Evolutionary conservation across 2,797 vertebrate species (phyloP), one percentile per base, ranked within the genome.

Genomic region (Aulostomus chinensis): DNA sequence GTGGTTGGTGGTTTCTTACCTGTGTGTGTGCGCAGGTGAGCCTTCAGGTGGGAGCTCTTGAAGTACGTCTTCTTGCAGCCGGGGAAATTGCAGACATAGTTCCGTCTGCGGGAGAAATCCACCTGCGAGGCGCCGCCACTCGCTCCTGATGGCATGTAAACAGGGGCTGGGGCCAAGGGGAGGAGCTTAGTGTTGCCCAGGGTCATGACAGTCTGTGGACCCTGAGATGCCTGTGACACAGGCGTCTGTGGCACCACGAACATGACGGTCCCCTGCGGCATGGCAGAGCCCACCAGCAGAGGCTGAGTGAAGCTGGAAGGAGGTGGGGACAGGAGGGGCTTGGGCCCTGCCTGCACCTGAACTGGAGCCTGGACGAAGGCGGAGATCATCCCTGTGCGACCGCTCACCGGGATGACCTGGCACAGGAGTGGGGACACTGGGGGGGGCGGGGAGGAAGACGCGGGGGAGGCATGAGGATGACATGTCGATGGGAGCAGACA

Each of bases 31-130:
- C 97, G 93, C 46, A 98, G 94, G 68, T 99, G 97, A 34, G 96
- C 97, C 85, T 98, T 99, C 58, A 99, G 94, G 73, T 99, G 97
- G 0, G 97, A 99, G 35, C 97, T 99, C 87, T 99, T 99, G 85
- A 99, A 99, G 78, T 99, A 99, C 0, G 97, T 99, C 84, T 99
- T 99, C 80, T 93, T 94, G 86, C 97, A 99, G 39, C 95, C 95
- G 0, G 93, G 89, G 48, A 96, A 97, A 81, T 76, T 93, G 58
- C 97, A 99, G 21, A 98, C 78, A 0, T 98, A 98, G 78, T 96
- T 98, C 2, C 97, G 91, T 24, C 96, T 85, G 49, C 97, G 91
- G 12, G 93, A 96, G 59, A 97, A 95, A 82, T 99, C 96, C 14
- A 91, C 66, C 79, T 94, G 93, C 10, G 93, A 81, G 11, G 78